Evolutionary conservation across 2,113 vertebrate species (phyloP).

Genomic region (Atherinomorus stipes): DNA sequence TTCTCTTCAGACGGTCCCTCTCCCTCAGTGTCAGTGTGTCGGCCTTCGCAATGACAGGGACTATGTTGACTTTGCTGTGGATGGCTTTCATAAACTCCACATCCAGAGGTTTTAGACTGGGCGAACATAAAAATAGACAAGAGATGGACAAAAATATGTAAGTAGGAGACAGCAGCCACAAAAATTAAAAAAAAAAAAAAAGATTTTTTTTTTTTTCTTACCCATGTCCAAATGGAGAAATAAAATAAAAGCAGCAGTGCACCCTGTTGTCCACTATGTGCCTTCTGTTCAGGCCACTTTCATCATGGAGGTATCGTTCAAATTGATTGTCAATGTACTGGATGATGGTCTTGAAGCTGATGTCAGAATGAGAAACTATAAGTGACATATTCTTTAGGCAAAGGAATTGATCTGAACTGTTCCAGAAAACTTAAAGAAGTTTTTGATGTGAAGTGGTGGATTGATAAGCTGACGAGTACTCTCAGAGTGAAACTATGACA

Average conservation of each 20-base stretch:
- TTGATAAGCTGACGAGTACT: too few relatives aligned
- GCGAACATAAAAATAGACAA: neutral
- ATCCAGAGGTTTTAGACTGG: slow-evolving; percentile 89
- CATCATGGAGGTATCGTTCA: slow-evolving; percentile 90
- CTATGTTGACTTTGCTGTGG: slow-evolving; percentile 93
- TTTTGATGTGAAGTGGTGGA: too few relatives aligned
- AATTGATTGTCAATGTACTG: slow-evolving; percentile 92
- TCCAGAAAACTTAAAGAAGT: neutral
- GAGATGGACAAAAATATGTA: neutral
- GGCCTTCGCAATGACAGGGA: slow-evolving; percentile 92
- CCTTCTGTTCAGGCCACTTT: slow-evolving; percentile 90
- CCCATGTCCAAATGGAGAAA: slow-evolving; percentile 93
- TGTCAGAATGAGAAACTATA: neutral
- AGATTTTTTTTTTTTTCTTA: slow-evolving; percentile 62
- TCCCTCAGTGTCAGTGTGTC: slow-evolving; percentile 89
- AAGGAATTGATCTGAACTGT: neutral
- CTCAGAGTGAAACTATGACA: too few relatives aligned
- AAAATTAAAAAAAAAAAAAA: neutral
- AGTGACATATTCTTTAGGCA: neutral
- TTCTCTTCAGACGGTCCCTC: slow-evolving; percentile 90
- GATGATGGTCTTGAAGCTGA: slow-evolving; percentile 92
- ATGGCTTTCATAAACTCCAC: slow-evolving; percentile 94
- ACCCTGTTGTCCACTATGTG: slow-evolving; percentile 92
- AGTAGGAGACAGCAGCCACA: neutral
- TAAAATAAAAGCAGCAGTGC: slow-evolving; percentile 94